Evolutionary conservation across 1,140 invertebrate species (phyloP).

Genomic region (Phenacoccus solenopsis): DNA sequence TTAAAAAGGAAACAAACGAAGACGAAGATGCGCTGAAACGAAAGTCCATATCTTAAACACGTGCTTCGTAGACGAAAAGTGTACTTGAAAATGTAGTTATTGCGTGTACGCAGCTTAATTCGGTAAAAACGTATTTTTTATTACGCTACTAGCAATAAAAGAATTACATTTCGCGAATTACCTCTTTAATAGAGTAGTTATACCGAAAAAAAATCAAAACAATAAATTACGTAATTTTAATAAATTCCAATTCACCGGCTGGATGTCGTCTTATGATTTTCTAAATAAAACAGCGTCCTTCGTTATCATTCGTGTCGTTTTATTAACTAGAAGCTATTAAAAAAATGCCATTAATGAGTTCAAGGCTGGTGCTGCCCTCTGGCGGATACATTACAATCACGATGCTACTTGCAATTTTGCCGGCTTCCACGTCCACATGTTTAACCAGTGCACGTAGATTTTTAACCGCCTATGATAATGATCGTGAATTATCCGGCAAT

Average conservation of each 20-base stretch:
- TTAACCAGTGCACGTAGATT: too few relatives aligned
- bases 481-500: too few relatives aligned
- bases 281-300: background rate
- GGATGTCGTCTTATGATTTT: background rate
- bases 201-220: background rate
- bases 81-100: too few relatives aligned
- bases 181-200: background rate
- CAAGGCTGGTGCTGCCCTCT: background rate
- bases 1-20: too few relatives aligned
- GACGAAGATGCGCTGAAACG: too few relatives aligned
- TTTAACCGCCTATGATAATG: too few relatives aligned
- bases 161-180: too few relatives aligned
- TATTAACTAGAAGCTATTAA: slow-evolving; percentile 3
- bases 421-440: background rate
- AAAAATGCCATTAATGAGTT: slow-evolving; percentile 3
- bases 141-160: too few relatives aligned
- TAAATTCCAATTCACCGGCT: background rate
- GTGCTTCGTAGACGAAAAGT: too few relatives aligned
- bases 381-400: background rate
- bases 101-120: too few relatives aligned
- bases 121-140: too few relatives aligned
- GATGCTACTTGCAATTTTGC: background rate
- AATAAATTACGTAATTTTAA: background rate
- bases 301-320: background rate
- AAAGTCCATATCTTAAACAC: too few relatives aligned